Evolutionary conservation across 2,888 invertebrate genomes (phyloP), one percentile per base, ranked within the genome.

Genomic region (Drosophila helvetica): DNA sequence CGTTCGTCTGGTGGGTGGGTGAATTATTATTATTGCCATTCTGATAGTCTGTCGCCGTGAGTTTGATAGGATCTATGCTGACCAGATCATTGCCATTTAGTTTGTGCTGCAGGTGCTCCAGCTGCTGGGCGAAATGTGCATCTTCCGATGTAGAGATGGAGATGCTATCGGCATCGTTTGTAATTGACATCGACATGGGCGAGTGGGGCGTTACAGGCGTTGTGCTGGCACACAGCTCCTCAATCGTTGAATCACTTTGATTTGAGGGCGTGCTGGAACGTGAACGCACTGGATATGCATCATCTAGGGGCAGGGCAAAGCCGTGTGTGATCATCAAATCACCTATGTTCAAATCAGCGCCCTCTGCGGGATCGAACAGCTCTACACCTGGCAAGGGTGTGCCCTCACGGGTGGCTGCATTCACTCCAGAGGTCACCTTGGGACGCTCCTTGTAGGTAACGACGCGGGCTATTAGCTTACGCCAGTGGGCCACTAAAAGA

Each of bases 341-440:
- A 0, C 90, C 91, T 66, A 92, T 90, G 72, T 91, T 91, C 0
- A 91, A 50, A 71, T 91, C 91, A 30, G 75, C 71, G 25, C 91
- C 93, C 69, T 95, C 94, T 62, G 93, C 93, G 61, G 94, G 94
- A 90, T 96, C 96, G 88, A 94, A 95, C 22, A 97, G 91, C 89
- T 95, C 95, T 77, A 98, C 94, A 67, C 95, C 95, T 45, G 97
- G 96, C 80, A 96, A 94, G 15, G 96, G 95, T 42, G 94, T 95
- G 71, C 94, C 95, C 90, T 95, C 95, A 56, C 95, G 93, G 38
- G 86, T 79, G 18, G 85, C 76, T n/a, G 81, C 54, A 63, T 71
- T 79, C 1, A 70, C 71, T 0, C 64, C 60, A 3, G 59, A 70
- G 15, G 80, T 80, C 17, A 63, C 63, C 65, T 91, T 91, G 76